Percentiles rank a stretch among this genome's conserved stretches.
Conservation (phyloP, 1,140 invertebrate genomes). For the Chymomyza costata region DNA sequence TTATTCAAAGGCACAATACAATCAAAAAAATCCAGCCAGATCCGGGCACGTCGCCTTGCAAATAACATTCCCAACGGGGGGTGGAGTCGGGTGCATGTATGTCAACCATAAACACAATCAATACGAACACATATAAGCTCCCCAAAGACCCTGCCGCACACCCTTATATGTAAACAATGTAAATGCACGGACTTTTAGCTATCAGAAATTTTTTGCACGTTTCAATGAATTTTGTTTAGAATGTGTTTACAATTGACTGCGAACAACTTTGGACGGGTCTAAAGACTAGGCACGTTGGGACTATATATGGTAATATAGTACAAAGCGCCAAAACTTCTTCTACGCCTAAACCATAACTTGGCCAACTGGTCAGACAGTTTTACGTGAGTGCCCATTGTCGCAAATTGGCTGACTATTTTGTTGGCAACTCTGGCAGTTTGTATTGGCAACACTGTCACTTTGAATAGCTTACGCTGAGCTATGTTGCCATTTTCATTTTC, state of each 20-base stretch:
- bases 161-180: not conserved
- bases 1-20: slow-evolving; percentile 11
- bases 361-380: slow-evolving; percentile 10
- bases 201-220: slow-evolving; percentile 66
- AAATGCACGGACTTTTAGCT: slow-evolving; percentile 45
- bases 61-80: not conserved
- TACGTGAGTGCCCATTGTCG: no score
- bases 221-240: slow-evolving; percentile 67
- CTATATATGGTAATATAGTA: slow-evolving; percentile 5
- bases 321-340: slow-evolving; percentile 7
- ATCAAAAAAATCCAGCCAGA: no score
- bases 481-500: no score
- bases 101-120: slow-evolving; percentile 1
- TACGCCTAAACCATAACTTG: slow-evolving; percentile 1
- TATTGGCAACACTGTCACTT: no score
- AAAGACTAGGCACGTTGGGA: slow-evolving; percentile 27
- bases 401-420: no score
- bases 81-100: no score
- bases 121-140: not conserved
- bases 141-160: not conserved
- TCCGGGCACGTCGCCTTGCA: slow-evolving; percentile 4
- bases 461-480: no score
- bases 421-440: no score
- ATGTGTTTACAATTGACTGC: slow-evolving; percentile 66
- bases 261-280: slow-evolving; percentile 8